Conservation (phyloP, 2,797 vertebrate genomes). For the Coccyzus lansbergi region DNA sequence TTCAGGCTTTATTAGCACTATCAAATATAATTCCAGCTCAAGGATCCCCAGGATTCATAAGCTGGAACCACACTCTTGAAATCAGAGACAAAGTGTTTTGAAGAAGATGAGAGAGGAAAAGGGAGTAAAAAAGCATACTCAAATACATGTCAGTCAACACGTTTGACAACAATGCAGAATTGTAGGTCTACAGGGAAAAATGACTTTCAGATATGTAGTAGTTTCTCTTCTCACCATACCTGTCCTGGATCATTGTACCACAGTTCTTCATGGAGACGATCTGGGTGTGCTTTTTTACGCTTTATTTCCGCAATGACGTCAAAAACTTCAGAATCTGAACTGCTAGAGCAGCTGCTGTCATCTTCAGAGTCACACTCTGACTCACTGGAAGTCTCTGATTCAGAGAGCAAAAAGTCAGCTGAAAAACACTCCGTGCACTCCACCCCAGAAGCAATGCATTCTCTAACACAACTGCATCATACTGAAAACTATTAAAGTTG, state of each 20-base stretch:
- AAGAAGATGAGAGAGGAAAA: neutral
- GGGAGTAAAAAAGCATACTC: neutral
- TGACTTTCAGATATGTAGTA: neutral
- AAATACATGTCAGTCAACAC: neutral
- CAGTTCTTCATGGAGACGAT: slow-evolving; percentile 95
- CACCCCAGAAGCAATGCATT: neutral
- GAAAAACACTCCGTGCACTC: neutral
- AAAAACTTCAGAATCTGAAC: slow-evolving; percentile 94
- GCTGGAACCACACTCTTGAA: neutral
- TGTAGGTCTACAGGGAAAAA: neutral
- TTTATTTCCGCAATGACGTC: slow-evolving; percentile 99
- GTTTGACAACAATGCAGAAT: neutral
- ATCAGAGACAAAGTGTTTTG: slow-evolving; percentile 23
- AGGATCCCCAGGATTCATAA: slow-evolving; percentile 7
- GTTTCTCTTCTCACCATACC: slow-evolving; percentile 75
- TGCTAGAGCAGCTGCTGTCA: slow-evolving; percentile 91
- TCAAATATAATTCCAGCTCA: slow-evolving; percentile 22
- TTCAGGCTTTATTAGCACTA: slow-evolving; percentile 16
- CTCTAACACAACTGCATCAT: neutral
- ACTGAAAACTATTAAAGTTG: neutral
- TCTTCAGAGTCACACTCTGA: slow-evolving; percentile 94
- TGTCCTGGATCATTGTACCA: slow-evolving; percentile 99
- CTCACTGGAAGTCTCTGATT: slow-evolving; percentile 89
- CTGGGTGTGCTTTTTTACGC: slow-evolving; percentile 95
- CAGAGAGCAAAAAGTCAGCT: neutral